These are phyloP conservation scores for Aplysina aerophoba DNA, from an alignment of 37 sponge, comb jelly and placozoan genomes.

Conservation along the genomic window DNA sequence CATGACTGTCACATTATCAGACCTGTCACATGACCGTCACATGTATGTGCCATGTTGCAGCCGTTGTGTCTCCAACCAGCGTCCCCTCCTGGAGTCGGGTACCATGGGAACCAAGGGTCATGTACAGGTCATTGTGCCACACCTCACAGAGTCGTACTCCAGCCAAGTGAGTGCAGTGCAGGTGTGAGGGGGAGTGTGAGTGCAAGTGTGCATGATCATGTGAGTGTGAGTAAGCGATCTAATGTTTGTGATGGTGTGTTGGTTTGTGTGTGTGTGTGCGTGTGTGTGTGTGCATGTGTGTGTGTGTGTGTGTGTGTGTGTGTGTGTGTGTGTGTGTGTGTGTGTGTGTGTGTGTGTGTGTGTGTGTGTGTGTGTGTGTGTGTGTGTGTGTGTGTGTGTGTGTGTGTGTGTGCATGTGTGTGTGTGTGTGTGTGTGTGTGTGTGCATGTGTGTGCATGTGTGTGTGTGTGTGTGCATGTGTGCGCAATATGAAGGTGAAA, in stretches of 20 bases:
- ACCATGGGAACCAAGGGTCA: conserved; percentile 95
- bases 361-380: no score
- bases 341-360: no score
- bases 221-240: neutral
- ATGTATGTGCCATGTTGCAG: conserved; percentile 27
- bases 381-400: no score
- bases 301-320: no score
- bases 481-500: neutral
- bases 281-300: no score
- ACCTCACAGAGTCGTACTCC: conserved; percentile 94
- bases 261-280: no score
- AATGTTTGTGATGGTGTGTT: neutral
- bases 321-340: no score
- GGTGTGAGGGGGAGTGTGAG: neutral
- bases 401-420: no score
- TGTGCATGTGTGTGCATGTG: no score
- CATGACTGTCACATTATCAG: neutral
- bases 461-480: neutral
- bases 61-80: conserved; percentile 91
- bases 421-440: no score
- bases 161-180: conserved; percentile 69
- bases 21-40: neutral
- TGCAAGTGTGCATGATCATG: neutral
- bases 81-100: conserved; percentile 92
- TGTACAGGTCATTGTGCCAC: conserved; percentile 92